Conservation (phyloP, 2,888 invertebrate species). For the Pachliopta kotzebuea region DNA sequence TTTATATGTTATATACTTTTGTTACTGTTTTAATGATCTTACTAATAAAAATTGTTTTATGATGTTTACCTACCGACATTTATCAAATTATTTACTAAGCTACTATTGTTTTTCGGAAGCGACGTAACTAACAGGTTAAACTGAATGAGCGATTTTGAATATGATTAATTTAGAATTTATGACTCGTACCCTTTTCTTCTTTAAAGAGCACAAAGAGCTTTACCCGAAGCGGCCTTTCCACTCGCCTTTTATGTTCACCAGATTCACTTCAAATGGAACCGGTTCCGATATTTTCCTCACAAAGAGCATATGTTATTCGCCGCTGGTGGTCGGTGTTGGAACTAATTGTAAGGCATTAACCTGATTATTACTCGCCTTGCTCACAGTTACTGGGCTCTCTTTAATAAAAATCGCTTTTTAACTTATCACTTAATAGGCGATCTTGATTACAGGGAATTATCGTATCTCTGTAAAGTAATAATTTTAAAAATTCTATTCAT, state of each 20-base stretch:
- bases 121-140: not conserved
- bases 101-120: too few species aligned
- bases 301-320: slow-evolving; percentile 42
- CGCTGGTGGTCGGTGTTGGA: slow-evolving; percentile 56
- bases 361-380: slow-evolving; percentile 47
- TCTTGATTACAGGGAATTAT: slow-evolving; percentile 15
- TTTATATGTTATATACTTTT: not conserved
- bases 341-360: slow-evolving; percentile 62
- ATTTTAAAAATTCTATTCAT: not conserved
- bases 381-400: slow-evolving; percentile 21
- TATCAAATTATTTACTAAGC: too few species aligned
- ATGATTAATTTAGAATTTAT: slow-evolving; percentile 19
- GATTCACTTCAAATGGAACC: slow-evolving; percentile 37
- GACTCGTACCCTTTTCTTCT: slow-evolving; percentile 22
- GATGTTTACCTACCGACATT: too few species aligned
- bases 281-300: slow-evolving; percentile 40
- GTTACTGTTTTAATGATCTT: not conserved
- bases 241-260: slow-evolving; percentile 22
- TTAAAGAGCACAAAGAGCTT: slow-evolving; percentile 16
- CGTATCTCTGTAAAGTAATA: not conserved
- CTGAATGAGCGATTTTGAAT: not conserved
- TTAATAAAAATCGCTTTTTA: slow-evolving; percentile 30
- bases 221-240: slow-evolving; percentile 23
- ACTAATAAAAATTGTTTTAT: too few species aligned
- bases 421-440: slow-evolving; percentile 13